Evolutionary conservation across 2,797 vertebrate genomes (phyloP), one percentile per base, ranked within the genome.

Genomic region (Micromesistius poutassou): DNA sequence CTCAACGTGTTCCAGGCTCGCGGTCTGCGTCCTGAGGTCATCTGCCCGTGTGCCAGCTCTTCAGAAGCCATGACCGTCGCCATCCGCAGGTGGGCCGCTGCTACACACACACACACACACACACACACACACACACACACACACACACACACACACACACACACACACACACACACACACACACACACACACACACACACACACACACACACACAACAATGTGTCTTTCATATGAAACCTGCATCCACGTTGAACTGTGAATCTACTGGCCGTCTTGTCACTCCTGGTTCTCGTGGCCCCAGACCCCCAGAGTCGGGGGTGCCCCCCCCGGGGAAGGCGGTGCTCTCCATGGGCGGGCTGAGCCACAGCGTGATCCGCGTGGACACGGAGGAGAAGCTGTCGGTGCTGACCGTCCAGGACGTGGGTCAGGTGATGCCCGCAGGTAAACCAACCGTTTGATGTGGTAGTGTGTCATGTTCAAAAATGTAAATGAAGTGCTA

Each of bases 361-460:
- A 98, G 97, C 86, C 95, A 96, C 0, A 87, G 96, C 0, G 97
- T 98, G 86, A 97, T 99, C 88, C 94, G 97, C 74, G 96, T 98
- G 73, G 97, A 98, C 83, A 96, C 96, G 0, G 97, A 98, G 87
- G 97, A 99, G 90, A 99, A 98, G 86, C 84, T 98, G 74, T 98
- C 97, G 0, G 97, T 98, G 38, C 95, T 99, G 12, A 97, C 96
- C 0, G 96, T 98, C 77, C 97, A 99, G 92, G 97, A 99, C 40
- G 97, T 98, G 25, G 97, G 97, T 38, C 96, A 97, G 87, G 96
- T 96, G 81, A 96, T 98, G 95, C 97, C 97, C 73, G 97, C 96
- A 95, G 97, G 97, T 99, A 87, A 83, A 35, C 7, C 7, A 35
- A 35, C 7, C 33, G 5, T 35, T 35, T 35, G 33, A 35, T 35